Evolutionary conservation across 2,113 vertebrate genomes (phyloP).

Genomic region (Eolophus roseicapilla): DNA sequence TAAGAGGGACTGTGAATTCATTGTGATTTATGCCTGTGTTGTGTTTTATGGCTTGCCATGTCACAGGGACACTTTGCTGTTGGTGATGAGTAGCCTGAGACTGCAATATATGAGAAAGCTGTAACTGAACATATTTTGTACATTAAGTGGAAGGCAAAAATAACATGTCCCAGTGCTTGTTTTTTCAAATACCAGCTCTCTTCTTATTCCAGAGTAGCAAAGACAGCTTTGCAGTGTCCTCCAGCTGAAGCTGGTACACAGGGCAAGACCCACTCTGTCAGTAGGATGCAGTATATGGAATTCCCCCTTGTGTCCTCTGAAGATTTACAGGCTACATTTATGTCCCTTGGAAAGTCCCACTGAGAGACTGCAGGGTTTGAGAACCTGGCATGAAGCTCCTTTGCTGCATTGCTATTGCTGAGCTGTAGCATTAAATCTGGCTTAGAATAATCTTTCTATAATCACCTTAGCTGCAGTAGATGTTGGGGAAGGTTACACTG

Average conservation of each 20-base stretch:
- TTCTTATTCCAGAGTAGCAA: background rate
- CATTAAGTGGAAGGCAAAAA: background rate
- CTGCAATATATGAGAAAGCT: background rate
- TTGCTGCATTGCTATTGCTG: background rate
- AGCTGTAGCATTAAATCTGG: background rate
- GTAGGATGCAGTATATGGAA: background rate
- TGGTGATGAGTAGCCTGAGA: background rate
- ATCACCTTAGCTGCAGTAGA: background rate
- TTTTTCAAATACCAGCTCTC: background rate
- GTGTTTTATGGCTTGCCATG: background rate
- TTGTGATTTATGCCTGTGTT: background rate
- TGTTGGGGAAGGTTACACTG: background rate
- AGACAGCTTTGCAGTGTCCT: background rate
- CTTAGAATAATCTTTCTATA: background rate
- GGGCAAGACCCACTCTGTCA: background rate
- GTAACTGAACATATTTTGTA: background rate
- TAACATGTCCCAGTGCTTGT: background rate
- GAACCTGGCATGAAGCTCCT: background rate
- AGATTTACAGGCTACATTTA: background rate
- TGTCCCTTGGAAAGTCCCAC: background rate
- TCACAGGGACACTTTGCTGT: background rate
- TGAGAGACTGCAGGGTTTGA: background rate
- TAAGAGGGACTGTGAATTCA: background rate
- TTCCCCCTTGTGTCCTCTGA: background rate
- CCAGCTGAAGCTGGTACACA: background rate